Evolutionary conservation across 2,113 vertebrate species (phyloP).

Genomic region (Dasypus novemcinctus): DNA sequence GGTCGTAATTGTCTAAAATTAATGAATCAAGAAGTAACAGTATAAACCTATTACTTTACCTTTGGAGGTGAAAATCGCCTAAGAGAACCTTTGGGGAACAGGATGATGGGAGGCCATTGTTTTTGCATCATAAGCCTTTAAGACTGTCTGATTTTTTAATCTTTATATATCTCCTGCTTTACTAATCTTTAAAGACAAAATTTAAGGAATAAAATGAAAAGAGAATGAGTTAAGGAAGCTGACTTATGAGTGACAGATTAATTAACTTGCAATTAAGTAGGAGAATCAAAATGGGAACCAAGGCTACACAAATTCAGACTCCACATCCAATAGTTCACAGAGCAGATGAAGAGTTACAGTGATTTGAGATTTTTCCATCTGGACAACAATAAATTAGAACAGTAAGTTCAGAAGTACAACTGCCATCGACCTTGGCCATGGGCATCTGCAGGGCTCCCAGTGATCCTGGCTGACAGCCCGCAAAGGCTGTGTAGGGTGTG

Average conservation of each 20-base stretch:
- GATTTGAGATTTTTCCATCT: not conserved
- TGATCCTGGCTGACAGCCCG: not conserved
- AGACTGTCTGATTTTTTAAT: not conserved
- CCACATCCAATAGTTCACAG: not conserved
- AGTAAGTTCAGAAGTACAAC: not conserved
- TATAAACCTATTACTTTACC: not conserved
- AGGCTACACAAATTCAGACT: not conserved
- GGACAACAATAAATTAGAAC: not conserved
- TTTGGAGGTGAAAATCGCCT: not conserved
- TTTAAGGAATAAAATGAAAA: not conserved
- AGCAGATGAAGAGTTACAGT: not conserved
- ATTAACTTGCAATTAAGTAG: not conserved
- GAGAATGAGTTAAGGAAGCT: not conserved
- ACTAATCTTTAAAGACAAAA: not conserved
- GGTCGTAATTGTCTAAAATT: not conserved
- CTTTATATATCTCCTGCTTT: not conserved
- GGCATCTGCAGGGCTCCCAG: not conserved
- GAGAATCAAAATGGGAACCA: not conserved
- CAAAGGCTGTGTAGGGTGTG: not conserved
- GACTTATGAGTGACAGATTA: not conserved
- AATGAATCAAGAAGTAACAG: not conserved
- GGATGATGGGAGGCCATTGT: not conserved
- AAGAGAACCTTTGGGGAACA: not conserved
- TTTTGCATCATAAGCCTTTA: not conserved
- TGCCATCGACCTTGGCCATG: not conserved